Base-by-base conservation (phyloP, 1,140 invertebrate species). In the Zaprionus nigranus region DNA sequence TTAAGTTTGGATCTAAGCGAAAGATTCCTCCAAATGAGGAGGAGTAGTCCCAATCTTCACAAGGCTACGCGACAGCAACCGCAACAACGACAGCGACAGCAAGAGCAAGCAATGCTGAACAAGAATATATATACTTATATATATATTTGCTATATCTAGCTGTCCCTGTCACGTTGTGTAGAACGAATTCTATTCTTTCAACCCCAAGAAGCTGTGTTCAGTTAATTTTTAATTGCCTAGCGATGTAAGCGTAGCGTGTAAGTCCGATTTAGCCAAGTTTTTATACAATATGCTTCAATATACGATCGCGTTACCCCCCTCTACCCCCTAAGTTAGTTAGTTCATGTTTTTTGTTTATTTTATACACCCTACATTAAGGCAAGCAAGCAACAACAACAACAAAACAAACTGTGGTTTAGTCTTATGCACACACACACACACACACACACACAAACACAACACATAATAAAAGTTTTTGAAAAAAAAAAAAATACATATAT, bases 181-280 rank as follows among this genome's bases (percentile, higher is more conserved):
- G 62, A 91, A 60, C 83, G 75, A 88, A 90, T 90, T 92, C 90
- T 91, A 92, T 92, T 92, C 90, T 92, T 80, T 85, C 68, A 82
- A 81, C 90, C 90, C 90, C 90, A 92, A 92, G 90, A 92, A 90
- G 90, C 90, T 92, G 90, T 92, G 90, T 92, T 92, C 90, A 92
- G 79, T 73, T 84, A 86, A 60, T 72, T 74, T 56, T 60, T 69
- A 73, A 67, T 91, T 75, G 73, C 34, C 67, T 73, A 64, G 22
- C 64, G 22, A 36, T 26, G 15, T 63, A 62, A 71, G 49, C 56
- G 58, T 65, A 77, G 30, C 30, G 0, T 9, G 9, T 34, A 34
- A 34, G 30, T 34, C 30, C 7, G 11, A 34, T 24, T 62, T 72
- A 81, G 59, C 38, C 36, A 74, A 78, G 63, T 58, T 56, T 38